Evolutionary conservation across 2,113 vertebrate genomes (phyloP).

Genomic region (Merops nubicus): DNA sequence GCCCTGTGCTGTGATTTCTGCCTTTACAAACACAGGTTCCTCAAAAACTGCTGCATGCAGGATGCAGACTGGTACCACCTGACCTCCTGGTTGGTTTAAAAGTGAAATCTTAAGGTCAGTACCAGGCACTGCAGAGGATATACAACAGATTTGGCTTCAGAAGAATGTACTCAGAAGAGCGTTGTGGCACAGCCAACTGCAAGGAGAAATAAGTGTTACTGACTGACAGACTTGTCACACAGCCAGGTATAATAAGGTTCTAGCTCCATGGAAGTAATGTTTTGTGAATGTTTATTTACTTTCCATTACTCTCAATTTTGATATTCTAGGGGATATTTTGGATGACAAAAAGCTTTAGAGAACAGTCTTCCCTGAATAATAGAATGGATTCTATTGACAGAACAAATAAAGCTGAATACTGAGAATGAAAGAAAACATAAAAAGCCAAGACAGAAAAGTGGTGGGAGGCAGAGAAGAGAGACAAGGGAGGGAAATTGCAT

Average conservation of each 20-base stretch:
- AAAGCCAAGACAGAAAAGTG: constrained; percentile 40
- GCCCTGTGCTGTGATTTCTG: not conserved
- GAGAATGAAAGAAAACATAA: constrained; percentile 1
- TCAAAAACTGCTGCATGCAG: not conserved
- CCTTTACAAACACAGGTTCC: not conserved
- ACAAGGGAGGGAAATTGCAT: constrained; percentile 41
- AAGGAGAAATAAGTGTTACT: constrained; percentile 11
- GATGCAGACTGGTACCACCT: not conserved
- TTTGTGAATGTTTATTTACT: constrained; percentile 46
- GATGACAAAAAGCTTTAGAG: constrained; percentile 32
- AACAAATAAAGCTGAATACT: constrained; percentile 45
- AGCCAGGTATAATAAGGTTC: constrained; percentile 43
- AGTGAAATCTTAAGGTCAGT: not conserved
- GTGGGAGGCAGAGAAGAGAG: constrained; percentile 18
- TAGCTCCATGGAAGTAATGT: constrained; percentile 23
- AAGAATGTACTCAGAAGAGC: not conserved
- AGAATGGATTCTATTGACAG: constrained; percentile 33
- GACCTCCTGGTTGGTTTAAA: not conserved
- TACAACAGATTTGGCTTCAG: not conserved
- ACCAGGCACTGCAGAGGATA: not conserved
- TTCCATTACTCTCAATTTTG: constrained; percentile 33
- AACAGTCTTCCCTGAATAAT: not conserved
- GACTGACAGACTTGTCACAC: constrained; percentile 33
- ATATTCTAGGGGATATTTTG: constrained; percentile 18
- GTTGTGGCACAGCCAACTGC: not conserved